Percentiles rank a stretch among this genome's conserved stretches.
Conservation (phyloP, 2,888 invertebrate species). For the Oxyteleia sp. region DNA sequence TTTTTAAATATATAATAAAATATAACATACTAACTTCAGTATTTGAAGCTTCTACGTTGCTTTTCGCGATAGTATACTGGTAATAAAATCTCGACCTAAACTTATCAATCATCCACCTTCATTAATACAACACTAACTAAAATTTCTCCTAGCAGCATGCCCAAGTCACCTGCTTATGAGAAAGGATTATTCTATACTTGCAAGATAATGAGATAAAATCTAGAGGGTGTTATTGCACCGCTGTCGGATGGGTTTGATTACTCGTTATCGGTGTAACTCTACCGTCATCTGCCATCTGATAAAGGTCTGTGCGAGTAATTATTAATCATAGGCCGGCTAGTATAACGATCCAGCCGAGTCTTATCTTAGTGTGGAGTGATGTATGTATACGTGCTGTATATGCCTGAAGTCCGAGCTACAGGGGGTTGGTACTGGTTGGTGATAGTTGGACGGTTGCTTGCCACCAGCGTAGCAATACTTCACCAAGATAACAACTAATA, state of each 20-base stretch:
- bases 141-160: constrained; percentile 40
- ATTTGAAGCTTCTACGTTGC: too few species aligned
- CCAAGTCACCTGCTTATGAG: constrained; percentile 63
- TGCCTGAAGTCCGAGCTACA: constrained; percentile 72
- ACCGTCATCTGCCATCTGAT: constrained; percentile 86
- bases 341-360: constrained; percentile 86
- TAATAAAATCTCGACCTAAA: constrained; percentile 24
- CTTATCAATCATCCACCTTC: constrained; percentile 42
- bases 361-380: constrained; percentile 86
- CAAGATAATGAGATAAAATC: constrained; percentile 72
- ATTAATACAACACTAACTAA: constrained; percentile 46
- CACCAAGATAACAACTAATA: constrained; percentile 85
- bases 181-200: constrained; percentile 62
- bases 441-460: constrained; percentile 72
- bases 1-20: too few species aligned
- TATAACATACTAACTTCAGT: too few species aligned
- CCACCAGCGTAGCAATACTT: constrained; percentile 81
- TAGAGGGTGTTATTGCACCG: constrained; percentile 55
- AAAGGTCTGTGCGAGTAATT: constrained; percentile 85
- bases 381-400: constrained; percentile 80
- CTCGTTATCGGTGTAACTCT: constrained; percentile 85
- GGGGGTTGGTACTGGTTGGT: constrained; percentile 73
- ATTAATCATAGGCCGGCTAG: constrained; percentile 86
- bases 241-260: constrained; percentile 83
- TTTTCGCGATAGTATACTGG: neutral